A percentile compares a stretch with the other conserved stretches of the same genome.
Evolutionary conservation across 2,113 vertebrate species (phyloP).

Genomic region (Aix galericulata): DNA sequence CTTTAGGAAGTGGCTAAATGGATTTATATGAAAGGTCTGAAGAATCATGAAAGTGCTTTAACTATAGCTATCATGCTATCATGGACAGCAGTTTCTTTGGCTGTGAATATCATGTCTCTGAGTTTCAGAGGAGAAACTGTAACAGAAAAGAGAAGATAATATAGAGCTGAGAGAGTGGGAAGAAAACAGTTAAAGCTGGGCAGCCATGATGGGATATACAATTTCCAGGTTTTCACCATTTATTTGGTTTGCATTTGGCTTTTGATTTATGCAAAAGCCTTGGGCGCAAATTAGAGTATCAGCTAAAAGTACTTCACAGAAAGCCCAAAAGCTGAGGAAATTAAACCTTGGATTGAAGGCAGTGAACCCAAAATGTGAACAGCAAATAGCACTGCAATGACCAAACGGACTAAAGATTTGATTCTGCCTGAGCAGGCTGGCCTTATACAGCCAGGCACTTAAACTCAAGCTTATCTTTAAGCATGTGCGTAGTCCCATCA

Average conservation of each 20-base stretch:
- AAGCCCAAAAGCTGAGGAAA: background rate
- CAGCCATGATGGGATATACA: background rate
- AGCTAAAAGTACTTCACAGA: background rate
- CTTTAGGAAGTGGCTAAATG: background rate
- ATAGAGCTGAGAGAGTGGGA: background rate
- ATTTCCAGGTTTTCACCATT: background rate
- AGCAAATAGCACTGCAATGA: background rate
- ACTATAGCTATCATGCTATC: background rate
- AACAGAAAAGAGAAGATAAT: background rate
- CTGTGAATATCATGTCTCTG: background rate
- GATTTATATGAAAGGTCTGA: background rate
- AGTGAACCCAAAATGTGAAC: background rate
- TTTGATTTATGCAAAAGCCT: background rate
- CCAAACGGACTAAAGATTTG: background rate
- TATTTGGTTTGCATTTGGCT: background rate
- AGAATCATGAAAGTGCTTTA: background rate
- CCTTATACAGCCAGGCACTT: background rate
- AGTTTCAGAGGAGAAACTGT: background rate
- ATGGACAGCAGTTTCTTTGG: background rate
- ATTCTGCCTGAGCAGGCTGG: background rate
- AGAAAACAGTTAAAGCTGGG: background rate
- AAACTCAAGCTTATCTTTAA: background rate
- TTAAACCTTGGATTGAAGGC: background rate
- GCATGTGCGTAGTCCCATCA: background rate
- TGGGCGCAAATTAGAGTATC: background rate